Conservation (phyloP, 2,888 invertebrate species). For the Phyllotreta cruciferae region DNA sequence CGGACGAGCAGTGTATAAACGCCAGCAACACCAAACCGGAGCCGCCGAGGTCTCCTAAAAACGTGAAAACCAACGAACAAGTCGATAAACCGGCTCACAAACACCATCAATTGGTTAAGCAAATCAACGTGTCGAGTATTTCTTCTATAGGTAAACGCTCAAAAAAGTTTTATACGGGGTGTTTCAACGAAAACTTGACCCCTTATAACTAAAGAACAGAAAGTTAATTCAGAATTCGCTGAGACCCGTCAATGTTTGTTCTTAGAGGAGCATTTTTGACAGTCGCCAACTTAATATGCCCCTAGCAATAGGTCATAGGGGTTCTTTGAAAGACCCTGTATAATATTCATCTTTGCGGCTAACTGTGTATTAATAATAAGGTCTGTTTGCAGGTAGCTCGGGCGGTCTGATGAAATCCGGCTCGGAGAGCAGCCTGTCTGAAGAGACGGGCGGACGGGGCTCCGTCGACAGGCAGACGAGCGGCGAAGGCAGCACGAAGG, state of each 20-base stretch:
- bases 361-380: no score
- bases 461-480: constrained; percentile 43
- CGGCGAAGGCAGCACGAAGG: constrained; percentile 69
- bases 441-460: constrained; percentile 64
- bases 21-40: constrained; percentile 40
- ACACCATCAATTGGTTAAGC: constrained; percentile 70
- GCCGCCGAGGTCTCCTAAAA: constrained; percentile 51
- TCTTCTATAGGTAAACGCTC: constrained; percentile 45
- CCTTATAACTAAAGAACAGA: no score
- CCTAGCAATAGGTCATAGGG: no score
- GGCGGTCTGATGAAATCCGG: constrained; percentile 74
- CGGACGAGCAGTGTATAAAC: constrained; percentile 64
- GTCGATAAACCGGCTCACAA: constrained; percentile 49
- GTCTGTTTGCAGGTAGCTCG: constrained; percentile 55
- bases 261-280: no score
- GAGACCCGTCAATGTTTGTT: no score
- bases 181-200: no score
- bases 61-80: constrained; percentile 48
- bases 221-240: no score
- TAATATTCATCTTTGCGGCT: no score
- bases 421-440: constrained; percentile 88
- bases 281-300: no score
- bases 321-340: no score
- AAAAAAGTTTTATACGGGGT: no score
- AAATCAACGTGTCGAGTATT: constrained; percentile 74